Percentiles rank a stretch among this genome's conserved stretches.
phyloP scores from a whole-genome alignment of 2,113 vertebrate species.

The Caloenas nicobarica region DNA sequence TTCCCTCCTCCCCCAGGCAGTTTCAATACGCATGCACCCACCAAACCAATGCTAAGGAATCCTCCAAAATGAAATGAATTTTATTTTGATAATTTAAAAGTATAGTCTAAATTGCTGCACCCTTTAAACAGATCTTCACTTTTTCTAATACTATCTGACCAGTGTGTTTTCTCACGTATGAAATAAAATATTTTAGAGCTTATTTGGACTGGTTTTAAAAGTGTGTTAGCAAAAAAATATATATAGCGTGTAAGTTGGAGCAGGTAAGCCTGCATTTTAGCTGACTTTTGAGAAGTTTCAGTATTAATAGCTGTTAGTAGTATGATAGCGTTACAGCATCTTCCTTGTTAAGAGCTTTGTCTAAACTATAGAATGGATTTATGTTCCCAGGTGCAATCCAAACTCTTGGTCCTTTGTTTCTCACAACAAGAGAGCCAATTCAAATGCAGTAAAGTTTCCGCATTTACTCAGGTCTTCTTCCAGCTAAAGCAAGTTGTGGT shows the following conservation, averaged over 20 bases:
- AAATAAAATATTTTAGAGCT: neutral
- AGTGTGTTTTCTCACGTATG: neutral
- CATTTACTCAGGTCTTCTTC: neutral
- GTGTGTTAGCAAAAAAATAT: neutral
- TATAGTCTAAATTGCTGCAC: neutral
- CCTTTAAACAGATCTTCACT: neutral
- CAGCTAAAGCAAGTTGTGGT: neutral
- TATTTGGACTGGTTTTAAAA: neutral
- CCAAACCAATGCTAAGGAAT: neutral
- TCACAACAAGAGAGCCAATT: fast-evolving
- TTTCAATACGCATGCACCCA: fast-evolving
- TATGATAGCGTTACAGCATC: neutral
- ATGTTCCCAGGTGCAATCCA: neutral
- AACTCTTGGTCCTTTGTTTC: neutral
- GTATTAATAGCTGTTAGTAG: neutral
- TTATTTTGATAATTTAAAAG: neutral
- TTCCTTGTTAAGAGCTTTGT: neutral
- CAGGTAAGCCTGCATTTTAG: neutral
- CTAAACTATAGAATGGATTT: neutral
- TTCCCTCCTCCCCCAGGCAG: neutral
- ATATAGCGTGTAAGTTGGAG: fast-evolving
- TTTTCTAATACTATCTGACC: neutral
- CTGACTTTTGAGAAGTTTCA: neutral
- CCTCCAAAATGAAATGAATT: neutral
- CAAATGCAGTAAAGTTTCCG: neutral